Conservation (phyloP, 2,888 invertebrate species). For the Volucella inflata region DNA sequence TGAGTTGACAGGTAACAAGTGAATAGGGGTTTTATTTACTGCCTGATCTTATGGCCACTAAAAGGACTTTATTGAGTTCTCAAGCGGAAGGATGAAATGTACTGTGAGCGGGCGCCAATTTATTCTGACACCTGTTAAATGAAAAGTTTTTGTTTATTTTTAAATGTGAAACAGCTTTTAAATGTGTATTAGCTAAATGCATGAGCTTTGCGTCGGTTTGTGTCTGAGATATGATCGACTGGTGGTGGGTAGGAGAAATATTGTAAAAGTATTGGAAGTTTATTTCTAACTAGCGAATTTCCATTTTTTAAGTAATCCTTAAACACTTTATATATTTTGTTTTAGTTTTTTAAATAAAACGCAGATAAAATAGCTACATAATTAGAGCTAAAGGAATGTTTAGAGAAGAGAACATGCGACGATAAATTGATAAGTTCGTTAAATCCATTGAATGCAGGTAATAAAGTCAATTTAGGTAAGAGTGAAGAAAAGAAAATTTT, state of each 20-base stretch:
- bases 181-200: slow-evolving; percentile 16
- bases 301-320: too few species aligned
- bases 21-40: slow-evolving; percentile 6
- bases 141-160: not conserved
- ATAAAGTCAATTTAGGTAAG: too few species aligned
- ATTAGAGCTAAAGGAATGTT: too few species aligned
- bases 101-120: slow-evolving; percentile 23
- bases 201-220: slow-evolving; percentile 36
- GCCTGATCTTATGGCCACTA: slow-evolving; percentile 34
- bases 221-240: slow-evolving; percentile 20
- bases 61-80: slow-evolving; percentile 54
- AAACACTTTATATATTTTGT: too few species aligned
- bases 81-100: slow-evolving; percentile 50
- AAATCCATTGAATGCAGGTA: too few species aligned
- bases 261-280: not conserved
- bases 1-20: not conserved
- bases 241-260: slow-evolving; percentile 50
- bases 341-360: too few species aligned
- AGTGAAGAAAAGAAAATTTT: too few species aligned
- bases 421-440: too few species aligned
- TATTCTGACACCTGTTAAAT: slow-evolving; percentile 11
- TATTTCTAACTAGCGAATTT: not conserved
- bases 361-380: too few species aligned
- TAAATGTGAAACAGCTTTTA: slow-evolving; percentile 26
- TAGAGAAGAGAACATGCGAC: too few species aligned